A percentile compares a stretch with the other conserved stretches of the same genome.
Evolutionary conservation across 1,140 invertebrate genomes (phyloP).

Genomic region (Zaprionus kolodkinae): DNA sequence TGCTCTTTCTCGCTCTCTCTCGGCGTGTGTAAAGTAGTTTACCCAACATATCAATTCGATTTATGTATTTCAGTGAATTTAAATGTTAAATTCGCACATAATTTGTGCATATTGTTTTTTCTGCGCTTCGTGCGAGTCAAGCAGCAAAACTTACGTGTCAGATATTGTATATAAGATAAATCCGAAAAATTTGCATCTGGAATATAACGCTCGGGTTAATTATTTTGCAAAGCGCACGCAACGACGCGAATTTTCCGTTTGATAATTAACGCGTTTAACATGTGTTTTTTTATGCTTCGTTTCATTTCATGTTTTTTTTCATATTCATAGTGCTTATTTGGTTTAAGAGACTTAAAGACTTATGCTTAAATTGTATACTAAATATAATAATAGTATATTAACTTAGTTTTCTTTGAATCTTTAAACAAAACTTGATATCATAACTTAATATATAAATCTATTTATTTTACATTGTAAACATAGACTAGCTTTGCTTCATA

Average conservation of each 20-base stretch:
- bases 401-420: no score
- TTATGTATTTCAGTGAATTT: constrained; percentile 68
- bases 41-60: constrained; percentile 80
- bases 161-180: constrained; percentile 88
- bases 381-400: not conserved
- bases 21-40: constrained; percentile 71
- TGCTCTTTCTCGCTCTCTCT: not conserved
- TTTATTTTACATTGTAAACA: not conserved
- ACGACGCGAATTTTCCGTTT: constrained; percentile 31
- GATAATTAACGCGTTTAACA: constrained; percentile 37
- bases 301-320: constrained; percentile 6
- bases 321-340: constrained; percentile 7
- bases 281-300: constrained; percentile 19
- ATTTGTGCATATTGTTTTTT: constrained; percentile 16
- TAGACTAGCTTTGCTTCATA: no score
- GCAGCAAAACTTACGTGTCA: constrained; percentile 87
- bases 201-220: constrained; percentile 82
- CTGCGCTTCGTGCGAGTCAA: not conserved
- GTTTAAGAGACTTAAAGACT: not conserved
- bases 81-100: constrained; percentile 45
- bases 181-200: constrained; percentile 88
- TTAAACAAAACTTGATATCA: no score
- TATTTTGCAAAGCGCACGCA: constrained; percentile 32
- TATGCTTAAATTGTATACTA: not conserved
- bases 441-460: not conserved